phyloP scores from a whole-genome alignment of 2,113 vertebrate genomes.

The Danionella cerebrum region DNA sequence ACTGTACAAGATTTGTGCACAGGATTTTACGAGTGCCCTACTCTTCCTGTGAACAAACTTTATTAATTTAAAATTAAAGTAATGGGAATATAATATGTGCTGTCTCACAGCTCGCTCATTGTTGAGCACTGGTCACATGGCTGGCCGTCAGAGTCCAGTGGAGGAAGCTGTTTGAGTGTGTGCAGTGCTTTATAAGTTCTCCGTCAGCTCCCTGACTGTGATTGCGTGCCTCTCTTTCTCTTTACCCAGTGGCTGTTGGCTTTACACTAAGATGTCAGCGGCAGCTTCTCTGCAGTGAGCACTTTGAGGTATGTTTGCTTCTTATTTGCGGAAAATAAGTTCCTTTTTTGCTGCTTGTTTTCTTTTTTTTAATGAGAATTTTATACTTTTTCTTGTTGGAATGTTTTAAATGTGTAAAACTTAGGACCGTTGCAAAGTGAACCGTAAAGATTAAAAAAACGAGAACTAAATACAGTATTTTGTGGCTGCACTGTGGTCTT shows the following conservation, averaged over 20 bases:
- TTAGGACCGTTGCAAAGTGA: no score
- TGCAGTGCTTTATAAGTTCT: background rate
- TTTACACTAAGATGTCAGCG: slow-evolving; percentile 63
- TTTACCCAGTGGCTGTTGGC: slow-evolving; percentile 55
- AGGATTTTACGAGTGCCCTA: no score
- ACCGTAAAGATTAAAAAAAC: no score
- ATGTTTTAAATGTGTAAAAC: no score
- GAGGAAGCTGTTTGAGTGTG: slow-evolving; percentile 48
- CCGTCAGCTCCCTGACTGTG: background rate
- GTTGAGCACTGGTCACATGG: slow-evolving; percentile 61
- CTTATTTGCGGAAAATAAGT: background rate
- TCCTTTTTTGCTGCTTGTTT: background rate
- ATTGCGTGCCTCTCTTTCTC: slow-evolving; percentile 14
- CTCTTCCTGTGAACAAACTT: no score
- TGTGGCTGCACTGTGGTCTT: no score
- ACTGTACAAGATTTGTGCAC: no score
- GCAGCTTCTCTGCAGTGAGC: slow-evolving; percentile 61
- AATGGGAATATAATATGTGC: no score
- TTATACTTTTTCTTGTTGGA: no score
- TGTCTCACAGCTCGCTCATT: slow-evolving; percentile 28
- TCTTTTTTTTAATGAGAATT: no score
- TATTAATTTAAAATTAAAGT: no score
- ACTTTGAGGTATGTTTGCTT: slow-evolving; percentile 53
- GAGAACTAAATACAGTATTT: no score
- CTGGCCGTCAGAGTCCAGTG: slow-evolving; percentile 56